Evolutionary conservation across 2,797 vertebrate genomes (phyloP), one percentile per base, ranked within the genome.

Genomic region (Enteromius afrohamiltoni): DNA sequence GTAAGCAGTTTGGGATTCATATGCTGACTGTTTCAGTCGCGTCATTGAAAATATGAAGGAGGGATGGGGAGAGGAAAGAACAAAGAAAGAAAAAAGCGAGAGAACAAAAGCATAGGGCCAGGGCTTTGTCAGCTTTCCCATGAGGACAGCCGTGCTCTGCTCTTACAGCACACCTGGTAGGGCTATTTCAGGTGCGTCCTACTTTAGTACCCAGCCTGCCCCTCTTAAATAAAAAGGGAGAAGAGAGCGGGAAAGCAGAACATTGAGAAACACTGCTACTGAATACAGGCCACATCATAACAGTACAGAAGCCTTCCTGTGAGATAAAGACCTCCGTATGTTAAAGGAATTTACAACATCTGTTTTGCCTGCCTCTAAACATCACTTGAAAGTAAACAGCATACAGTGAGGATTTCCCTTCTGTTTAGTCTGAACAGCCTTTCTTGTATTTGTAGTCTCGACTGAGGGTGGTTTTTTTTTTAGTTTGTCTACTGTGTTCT

Each of bases 171-270:
- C 89, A 93, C 91, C 93, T 93, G 87, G 86, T 68, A 16, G 79
- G 81, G 91, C 92, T 94, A 94, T 94, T 94, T 94, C 90, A 93
- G 90, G 91, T 92, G 88, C 85, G 92, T 45, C 92, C 94, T 92
- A 93, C 87, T 93, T 94, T 79, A 84, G 6, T 37, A 55, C 34
- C 60, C 51, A 67, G 21, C 23, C 76, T 51, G 53, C 34, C 31
- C 47, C 58, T 60, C 8, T 53, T 16, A 47, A 23, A 70, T n/a
- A 79, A 60, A 1, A 4, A 45, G 88, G 31, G 23, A 31, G 67
- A 37, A 37, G 31, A 78, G 79, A 26, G 88, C 83, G 75, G 69
- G 23, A 21, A 19, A 34, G 42, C 42, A 70, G 26, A 62, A 26
- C 3, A 40, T 79, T 82, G 29, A 68, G 69, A 29, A 82, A 78